These are phyloP conservation scores for Heliconius hermathena DNA, from an alignment of 1,140 invertebrate species.

Conservation along the genomic window DNA sequence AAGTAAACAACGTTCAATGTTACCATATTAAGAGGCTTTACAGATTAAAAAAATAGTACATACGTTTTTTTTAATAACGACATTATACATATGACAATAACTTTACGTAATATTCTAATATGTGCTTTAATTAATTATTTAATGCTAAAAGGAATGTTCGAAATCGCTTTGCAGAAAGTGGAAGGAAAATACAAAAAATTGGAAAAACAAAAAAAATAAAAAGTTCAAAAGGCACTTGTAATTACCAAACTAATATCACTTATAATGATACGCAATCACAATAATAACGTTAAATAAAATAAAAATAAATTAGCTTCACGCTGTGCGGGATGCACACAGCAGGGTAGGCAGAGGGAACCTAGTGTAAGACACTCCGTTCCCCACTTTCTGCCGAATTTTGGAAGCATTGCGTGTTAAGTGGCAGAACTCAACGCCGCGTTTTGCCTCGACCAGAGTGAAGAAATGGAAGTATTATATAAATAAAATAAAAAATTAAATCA, in stretches of 20 bases:
- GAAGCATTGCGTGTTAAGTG: too few species aligned
- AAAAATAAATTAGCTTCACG: too few species aligned
- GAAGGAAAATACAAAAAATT: neutral
- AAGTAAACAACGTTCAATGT: neutral
- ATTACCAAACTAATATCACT: constrained; percentile 4
- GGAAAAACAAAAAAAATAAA: neutral
- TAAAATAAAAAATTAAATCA: too few species aligned
- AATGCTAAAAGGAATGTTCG: neutral
- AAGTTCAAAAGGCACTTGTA: neutral
- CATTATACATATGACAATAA: neutral
- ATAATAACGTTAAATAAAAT: too few species aligned
- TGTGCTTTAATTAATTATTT: neutral
- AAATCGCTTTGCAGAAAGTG: neutral
- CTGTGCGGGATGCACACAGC: too few species aligned
- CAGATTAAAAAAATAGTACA: neutral
- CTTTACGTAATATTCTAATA: neutral
- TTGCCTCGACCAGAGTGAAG: too few species aligned
- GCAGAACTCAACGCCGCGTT: too few species aligned
- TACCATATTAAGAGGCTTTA: neutral
- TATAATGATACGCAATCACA: too few species aligned
- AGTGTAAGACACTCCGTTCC: too few species aligned
- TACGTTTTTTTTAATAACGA: neutral
- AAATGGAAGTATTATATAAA: too few species aligned
- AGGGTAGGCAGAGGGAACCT: too few species aligned
- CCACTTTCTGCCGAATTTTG: too few species aligned